A percentile compares a stretch with the other conserved stretches of the same genome.
These are phyloP conservation scores for Cryptus armator DNA, from an alignment of 2,888 invertebrate genomes.

Conservation along the genomic window DNA sequence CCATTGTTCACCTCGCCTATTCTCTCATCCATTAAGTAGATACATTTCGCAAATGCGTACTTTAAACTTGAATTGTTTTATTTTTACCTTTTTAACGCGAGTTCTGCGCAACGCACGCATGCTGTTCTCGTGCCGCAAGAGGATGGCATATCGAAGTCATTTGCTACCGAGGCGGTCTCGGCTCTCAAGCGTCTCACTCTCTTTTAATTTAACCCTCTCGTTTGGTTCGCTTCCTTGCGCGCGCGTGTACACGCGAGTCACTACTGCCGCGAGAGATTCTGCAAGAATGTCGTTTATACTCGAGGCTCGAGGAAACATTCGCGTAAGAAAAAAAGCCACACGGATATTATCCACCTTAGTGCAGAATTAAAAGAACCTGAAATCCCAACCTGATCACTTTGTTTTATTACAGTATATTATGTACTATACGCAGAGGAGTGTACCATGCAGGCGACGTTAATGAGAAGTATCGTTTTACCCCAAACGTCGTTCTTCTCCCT, in stretches of 20 bases:
- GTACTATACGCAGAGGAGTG: constrained; percentile 21
- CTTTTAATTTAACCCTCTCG: constrained; percentile 44
- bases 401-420: constrained; percentile 52
- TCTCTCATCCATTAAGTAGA: too few species aligned
- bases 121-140: neutral
- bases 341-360: constrained; percentile 48
- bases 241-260: neutral
- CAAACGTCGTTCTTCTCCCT: constrained; percentile 46
- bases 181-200: constrained; percentile 34
- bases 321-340: constrained; percentile 18
- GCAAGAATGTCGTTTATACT: constrained; percentile 63
- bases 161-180: constrained; percentile 52
- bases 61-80: too few species aligned
- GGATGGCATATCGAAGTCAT: constrained; percentile 51
- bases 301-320: constrained; percentile 43
- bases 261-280: constrained; percentile 23
- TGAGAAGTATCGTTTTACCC: constrained; percentile 64
- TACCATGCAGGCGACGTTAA: constrained; percentile 49
- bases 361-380: constrained; percentile 36
- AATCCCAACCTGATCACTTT: constrained; percentile 51
- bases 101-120: neutral
- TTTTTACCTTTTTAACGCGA: too few species aligned
- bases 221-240: constrained; percentile 23
- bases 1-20: too few species aligned
- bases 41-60: too few species aligned